Percentiles rank a stretch among this genome's conserved stretches.
Conservation (phyloP, 2,888 invertebrate genomes). For the Tromatobia lineatoria region DNA sequence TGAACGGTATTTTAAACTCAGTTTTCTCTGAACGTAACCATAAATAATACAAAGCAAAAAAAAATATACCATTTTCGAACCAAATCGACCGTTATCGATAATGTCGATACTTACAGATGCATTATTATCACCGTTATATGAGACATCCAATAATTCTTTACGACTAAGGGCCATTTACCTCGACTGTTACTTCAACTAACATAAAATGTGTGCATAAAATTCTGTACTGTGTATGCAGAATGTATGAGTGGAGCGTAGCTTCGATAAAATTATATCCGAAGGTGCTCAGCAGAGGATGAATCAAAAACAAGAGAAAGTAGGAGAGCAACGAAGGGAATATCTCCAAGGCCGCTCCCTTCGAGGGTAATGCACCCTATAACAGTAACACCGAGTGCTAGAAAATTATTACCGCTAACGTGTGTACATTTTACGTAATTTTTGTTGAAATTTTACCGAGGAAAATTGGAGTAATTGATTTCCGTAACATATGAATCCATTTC, state of each 20-base stretch:
- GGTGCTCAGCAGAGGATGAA: conserved; percentile 24
- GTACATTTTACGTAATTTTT: conserved; percentile 39
- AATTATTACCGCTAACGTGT: conserved; percentile 45
- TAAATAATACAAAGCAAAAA: neutral
- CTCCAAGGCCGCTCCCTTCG: neutral
- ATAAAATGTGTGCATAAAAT: conserved; percentile 21
- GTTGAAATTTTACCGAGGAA: neutral
- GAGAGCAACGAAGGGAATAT: conserved; percentile 4
- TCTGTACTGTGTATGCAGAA: conserved; percentile 6
- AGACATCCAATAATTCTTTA: conserved; percentile 18
- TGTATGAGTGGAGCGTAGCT: conserved; percentile 1
- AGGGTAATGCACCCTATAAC: neutral
- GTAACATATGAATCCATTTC: too few relatives aligned
- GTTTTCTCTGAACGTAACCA: too few relatives aligned
- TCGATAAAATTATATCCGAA: conserved; percentile 43
- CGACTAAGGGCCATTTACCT: neutral
- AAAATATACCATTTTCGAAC: neutral
- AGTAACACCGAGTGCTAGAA: conserved; percentile 15
- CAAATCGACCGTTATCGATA: conserved; percentile 1
- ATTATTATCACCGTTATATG: conserved; percentile 4
- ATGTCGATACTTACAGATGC: neutral
- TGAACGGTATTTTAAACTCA: neutral
- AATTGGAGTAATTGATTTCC: too few relatives aligned
- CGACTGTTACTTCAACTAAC: neutral
- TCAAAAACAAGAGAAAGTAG: neutral